Base-by-base conservation (phyloP, 2,113 vertebrate species). In the Merops nubicus region DNA sequence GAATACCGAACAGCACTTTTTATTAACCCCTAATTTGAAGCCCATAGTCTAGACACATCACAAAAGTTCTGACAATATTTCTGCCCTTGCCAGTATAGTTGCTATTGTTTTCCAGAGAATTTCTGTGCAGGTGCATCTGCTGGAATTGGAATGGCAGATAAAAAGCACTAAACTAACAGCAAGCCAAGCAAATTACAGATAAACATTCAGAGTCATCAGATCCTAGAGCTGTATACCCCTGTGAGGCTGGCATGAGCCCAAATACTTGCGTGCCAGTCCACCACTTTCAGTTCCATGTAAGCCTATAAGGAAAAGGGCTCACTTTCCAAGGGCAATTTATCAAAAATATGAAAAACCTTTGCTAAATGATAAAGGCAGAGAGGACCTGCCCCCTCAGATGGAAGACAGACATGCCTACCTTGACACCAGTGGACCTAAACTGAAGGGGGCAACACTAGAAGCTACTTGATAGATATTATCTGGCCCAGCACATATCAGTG, bases 1-100 rank as follows among this genome's bases (percentile, higher is more conserved):
- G 93, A 97, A 98, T 92, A 86, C 92, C 81, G 65, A 94, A 83
- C 74, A 95, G 85, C 95, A 95, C 68, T 94, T 96, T 95, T 92
- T 91, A 72, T 96, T 92, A 97, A 94, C 74, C 40, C 96, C 56
- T 95, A 77, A 87, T 88, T 74, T 92, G 93, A 97, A 96, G 65
- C 54, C 65, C 67, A 59, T 21, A 63, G 72, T 76, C 86, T 36
- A 94, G 92, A 82, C 74, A 72, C 50, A 81, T 75, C 88, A 68
- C 40, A 89, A 82, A 88, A 90, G 45, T 45, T 77, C 92, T 53
- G 76, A 69, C 28, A 76, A 31, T 62, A 73, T 91, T 94, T 94
- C 59, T 54, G 21, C 8, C 42, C 62, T 48, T 57, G 62, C 50
- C 59, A 38, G 8, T 31, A 38, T 5, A 47, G 38, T 31, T 73